Conservation (phyloP, 2,797 vertebrate species). For the Menidia menidia region DNA sequence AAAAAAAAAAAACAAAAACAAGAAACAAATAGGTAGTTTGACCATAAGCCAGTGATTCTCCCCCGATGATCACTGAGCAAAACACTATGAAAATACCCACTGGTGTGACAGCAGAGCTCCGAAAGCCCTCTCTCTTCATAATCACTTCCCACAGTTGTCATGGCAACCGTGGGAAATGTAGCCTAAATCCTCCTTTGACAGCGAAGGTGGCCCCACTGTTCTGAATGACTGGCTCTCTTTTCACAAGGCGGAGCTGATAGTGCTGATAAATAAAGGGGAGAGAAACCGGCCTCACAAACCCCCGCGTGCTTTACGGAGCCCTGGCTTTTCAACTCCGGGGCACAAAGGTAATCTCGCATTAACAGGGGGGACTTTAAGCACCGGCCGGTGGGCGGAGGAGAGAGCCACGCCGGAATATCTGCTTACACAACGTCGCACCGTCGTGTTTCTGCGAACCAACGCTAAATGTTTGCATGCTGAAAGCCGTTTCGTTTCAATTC, state of each 20-base stretch:
- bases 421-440: constrained; percentile 36
- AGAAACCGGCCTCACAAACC: constrained; percentile 55
- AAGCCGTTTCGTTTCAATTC: not conserved
- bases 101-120: constrained; percentile 69
- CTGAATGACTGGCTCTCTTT: constrained; percentile 74
- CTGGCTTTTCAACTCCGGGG: constrained; percentile 63
- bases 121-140: constrained; percentile 71
- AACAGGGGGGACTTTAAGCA: constrained; percentile 56
- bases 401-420: constrained; percentile 38
- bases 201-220: constrained; percentile 75
- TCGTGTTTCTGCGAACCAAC: constrained; percentile 5
- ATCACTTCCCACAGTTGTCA: constrained; percentile 80
- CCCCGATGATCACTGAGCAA: constrained; percentile 64
- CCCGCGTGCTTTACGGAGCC: constrained; percentile 58
- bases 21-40: constrained; percentile 35
- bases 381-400: constrained; percentile 55
- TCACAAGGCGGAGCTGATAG: constrained; percentile 72
- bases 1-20: too few species aligned
- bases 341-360: constrained; percentile 65
- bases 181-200: constrained; percentile 78
- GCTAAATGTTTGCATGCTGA: constrained; percentile 9
- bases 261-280: constrained; percentile 69
- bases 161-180: constrained; percentile 79
- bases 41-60: constrained; percentile 63
- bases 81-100: constrained; percentile 71